phyloP scores from a whole-genome alignment of 2,113 vertebrate species.

The Pluvianellus socialis region DNA sequence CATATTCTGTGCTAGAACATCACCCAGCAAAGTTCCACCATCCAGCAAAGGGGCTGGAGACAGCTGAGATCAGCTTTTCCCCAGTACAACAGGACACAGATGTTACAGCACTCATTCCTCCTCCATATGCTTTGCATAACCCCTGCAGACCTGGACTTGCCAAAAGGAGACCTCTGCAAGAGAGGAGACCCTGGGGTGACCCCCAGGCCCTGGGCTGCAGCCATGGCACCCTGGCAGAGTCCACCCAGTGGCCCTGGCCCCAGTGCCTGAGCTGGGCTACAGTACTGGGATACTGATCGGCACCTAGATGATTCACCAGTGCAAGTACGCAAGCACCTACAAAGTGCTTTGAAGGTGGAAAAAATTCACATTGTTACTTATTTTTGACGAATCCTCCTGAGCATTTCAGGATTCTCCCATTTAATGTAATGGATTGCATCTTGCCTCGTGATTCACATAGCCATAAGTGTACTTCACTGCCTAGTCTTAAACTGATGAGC shows the following conservation, averaged over 20 bases:
- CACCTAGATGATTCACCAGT: not conserved
- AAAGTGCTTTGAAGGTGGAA: not conserved
- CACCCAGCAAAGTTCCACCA: not conserved
- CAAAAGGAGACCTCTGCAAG: not conserved
- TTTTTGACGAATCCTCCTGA: not conserved
- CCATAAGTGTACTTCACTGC: not conserved
- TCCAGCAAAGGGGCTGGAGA: not conserved
- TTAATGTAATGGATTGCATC: not conserved
- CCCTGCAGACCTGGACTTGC: not conserved
- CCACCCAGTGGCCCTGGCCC: not conserved
- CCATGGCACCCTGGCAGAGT: not conserved
- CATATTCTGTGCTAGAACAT: not conserved
- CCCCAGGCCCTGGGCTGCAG: not conserved
- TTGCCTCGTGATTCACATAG: not conserved
- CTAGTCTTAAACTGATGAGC: not conserved
- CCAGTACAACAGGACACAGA: not conserved
- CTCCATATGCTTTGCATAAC: not conserved
- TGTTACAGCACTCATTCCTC: fast-evolving
- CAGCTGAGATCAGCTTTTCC: not conserved
- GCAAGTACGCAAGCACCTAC: not conserved
- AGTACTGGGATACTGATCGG: fast-evolving
- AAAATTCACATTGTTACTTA: not conserved
- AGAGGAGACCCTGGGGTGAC: not conserved
- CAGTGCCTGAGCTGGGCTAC: not conserved
- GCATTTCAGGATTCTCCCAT: not conserved